Evolutionary conservation across 2,888 invertebrate species (phyloP), one percentile per base, ranked within the genome.

Genomic region (Nemoura dubitans): DNA sequence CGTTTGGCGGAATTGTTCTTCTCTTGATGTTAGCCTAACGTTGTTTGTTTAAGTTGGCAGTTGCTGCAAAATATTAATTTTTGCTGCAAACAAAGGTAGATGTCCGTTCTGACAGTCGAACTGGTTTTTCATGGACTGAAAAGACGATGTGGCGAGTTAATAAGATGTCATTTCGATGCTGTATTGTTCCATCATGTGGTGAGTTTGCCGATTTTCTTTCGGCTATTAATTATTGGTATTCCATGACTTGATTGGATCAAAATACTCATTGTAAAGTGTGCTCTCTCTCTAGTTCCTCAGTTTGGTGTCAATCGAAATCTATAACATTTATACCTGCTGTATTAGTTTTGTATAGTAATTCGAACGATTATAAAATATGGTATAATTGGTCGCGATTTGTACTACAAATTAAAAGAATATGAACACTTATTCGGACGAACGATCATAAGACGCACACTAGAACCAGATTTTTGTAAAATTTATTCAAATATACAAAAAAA

Each of bases 381-480:
- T 86, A 87, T 83, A 59, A 59, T 59, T 21, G 59, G 21, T 59
- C 3, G 21, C 59, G 21, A 59, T 10, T 2, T 21, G 14, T 59
- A 21, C 21, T 36, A 36, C 10, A 10, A 3, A 36, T 36, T 36
- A 36, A 6, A 36, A 36, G 3, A 36, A 6, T n/a, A n/a, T 36
- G 36, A 36, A 36, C 36, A 36, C 36, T 6, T 10, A 36, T 36
- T 36, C 36, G 36, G 36, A 36, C 10, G 36, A 6, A 36, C 14
- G 59, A 85, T 87, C 86, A n/a, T 88, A 88, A 81, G 87, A 88
- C 88, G 88, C 88, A 89, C 87, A 88, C 87, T 88, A 88, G 88
- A 87, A 88, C 87, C 87, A 87, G 87, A 88, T 88, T 88, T 88
- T 88, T 88, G 88, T 88, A 88, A 88, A 87, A 87, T 88, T 87